phyloP scores from a whole-genome alignment of 2,113 vertebrate genomes.

The Leucopsar rothschildi region DNA sequence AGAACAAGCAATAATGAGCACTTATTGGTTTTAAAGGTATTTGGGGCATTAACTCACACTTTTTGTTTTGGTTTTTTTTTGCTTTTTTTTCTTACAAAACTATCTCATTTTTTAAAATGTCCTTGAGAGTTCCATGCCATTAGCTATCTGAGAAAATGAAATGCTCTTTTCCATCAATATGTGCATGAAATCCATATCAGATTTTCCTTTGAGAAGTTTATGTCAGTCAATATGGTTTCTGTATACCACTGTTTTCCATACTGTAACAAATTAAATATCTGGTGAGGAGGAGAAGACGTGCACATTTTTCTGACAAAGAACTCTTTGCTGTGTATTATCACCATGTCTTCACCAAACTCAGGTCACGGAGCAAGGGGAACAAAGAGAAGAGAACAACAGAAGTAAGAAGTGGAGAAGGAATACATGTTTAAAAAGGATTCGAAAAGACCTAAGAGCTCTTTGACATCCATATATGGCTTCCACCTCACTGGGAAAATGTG shows the following conservation, averaged over 20 bases:
- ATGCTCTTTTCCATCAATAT: not conserved
- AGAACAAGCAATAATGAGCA: slow-evolving; percentile 16
- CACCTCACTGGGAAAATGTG: not conserved
- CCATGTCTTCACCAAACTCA: fast-evolving
- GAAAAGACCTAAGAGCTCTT: not conserved
- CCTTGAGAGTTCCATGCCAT: not conserved
- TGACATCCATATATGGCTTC: not conserved
- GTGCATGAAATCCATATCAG: not conserved
- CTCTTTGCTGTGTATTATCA: not conserved
- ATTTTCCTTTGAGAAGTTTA: not conserved
- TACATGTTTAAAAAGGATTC: not conserved
- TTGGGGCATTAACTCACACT: slow-evolving; percentile 9
- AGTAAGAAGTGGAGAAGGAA: not conserved
- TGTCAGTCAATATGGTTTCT: not conserved
- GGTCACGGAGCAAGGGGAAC: not conserved
- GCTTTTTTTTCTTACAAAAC: not conserved
- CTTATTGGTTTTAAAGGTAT: slow-evolving; percentile 16
- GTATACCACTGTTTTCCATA: not conserved
- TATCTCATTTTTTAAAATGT: not conserved
- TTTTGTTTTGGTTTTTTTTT: no score
- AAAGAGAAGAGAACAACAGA: not conserved
- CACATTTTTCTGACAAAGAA: not conserved
- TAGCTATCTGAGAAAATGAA: not conserved
- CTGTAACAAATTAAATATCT: not conserved
- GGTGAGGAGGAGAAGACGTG: not conserved